phyloP scores from a whole-genome alignment of 2,888 invertebrate species.

The Chrysolina haemoptera region DNA sequence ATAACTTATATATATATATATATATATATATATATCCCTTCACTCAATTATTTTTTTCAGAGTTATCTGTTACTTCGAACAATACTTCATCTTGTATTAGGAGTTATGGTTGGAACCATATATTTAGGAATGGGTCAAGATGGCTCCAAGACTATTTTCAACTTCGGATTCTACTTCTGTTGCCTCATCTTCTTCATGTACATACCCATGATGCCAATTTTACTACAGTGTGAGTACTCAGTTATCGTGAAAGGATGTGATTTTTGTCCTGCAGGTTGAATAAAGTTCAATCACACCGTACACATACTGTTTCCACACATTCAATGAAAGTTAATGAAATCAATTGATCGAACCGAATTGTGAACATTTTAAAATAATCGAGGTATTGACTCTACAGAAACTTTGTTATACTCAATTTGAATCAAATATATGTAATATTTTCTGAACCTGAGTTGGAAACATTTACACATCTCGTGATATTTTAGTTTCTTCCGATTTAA shows the following conservation, averaged over 20 bases:
- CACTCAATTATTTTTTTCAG: conserved; percentile 68
- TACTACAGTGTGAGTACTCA: conserved; percentile 81
- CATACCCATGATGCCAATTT: conserved; percentile 86
- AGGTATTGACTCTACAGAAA: too few species aligned
- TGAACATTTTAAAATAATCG: too few species aligned
- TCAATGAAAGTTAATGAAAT: too few species aligned
- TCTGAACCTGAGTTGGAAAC: too few species aligned
- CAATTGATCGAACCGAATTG: too few species aligned
- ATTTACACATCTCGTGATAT: too few species aligned
- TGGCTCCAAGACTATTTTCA: conserved; percentile 86
- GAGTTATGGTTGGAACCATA: conserved; percentile 78
- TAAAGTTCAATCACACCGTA: background rate
- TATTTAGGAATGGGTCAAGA: conserved; percentile 84
- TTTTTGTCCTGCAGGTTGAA: background rate
- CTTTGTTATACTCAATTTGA: too few species aligned
- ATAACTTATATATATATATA: too few species aligned
- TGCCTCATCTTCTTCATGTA: conserved; percentile 86
- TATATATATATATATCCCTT: too few species aligned
- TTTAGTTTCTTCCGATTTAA: too few species aligned
- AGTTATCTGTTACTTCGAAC: conserved; percentile 81
- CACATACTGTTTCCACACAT: too few species aligned
- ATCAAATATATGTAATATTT: too few species aligned
- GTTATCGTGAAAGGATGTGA: background rate
- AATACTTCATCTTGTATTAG: conserved; percentile 78
- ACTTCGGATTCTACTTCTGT: conserved; percentile 88